Conservation (phyloP, 1,140 invertebrate genomes). For the Lepidurus arcticus region DNA sequence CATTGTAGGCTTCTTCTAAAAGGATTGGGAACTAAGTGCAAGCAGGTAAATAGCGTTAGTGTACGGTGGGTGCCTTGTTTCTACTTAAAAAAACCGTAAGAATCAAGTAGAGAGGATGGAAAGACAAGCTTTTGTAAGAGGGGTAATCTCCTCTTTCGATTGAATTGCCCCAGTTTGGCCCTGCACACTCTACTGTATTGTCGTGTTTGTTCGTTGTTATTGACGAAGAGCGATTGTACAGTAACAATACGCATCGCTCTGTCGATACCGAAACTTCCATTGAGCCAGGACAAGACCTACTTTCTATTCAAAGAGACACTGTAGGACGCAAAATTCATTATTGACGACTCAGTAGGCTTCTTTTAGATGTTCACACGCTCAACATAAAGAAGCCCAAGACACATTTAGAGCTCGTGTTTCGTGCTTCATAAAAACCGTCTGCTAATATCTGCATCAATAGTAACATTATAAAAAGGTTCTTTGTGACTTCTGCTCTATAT, state of each 20-base stretch:
- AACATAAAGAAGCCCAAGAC: not conserved
- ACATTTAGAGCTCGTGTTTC: not conserved
- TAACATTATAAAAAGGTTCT: not conserved
- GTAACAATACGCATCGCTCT: no score
- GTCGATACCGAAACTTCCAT: not conserved
- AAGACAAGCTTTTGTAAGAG: no score
- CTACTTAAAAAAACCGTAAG: not conserved
- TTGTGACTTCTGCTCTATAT: not conserved
- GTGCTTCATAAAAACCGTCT: not conserved
- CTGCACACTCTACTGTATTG: no score
- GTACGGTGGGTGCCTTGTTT: not conserved
- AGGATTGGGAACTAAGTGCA: not conserved
- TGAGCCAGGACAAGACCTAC: not conserved
- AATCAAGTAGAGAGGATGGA: not conserved
- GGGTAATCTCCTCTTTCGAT: no score
- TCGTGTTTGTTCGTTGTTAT: no score
- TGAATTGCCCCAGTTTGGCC: no score
- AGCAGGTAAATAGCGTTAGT: slow-evolving; percentile 7
- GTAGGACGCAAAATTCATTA: not conserved
- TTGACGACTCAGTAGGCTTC: not conserved
- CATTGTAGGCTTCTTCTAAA: slow-evolving; percentile 8
- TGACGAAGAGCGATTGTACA: no score
- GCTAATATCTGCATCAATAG: not conserved
- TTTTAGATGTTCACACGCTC: not conserved
- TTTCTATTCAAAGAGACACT: not conserved